Conservation (phyloP, 2,888 invertebrate genomes). For the Corbicula japonica region DNA sequence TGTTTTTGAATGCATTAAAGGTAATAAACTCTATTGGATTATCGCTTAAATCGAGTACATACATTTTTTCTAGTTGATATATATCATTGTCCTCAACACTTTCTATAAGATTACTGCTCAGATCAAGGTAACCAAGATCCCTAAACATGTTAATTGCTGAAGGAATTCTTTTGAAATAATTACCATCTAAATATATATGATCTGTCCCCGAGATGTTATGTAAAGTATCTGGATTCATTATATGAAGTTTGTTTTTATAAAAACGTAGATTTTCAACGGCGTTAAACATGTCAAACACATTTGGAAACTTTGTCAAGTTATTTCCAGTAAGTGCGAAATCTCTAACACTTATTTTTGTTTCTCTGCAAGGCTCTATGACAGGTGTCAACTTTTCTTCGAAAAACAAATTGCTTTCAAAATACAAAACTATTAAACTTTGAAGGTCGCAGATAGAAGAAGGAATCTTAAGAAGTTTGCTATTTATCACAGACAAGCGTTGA, state of each 20-base stretch:
- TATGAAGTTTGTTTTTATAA: neutral
- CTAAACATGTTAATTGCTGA: neutral
- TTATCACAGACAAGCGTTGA: neutral
- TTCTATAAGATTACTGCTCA: neutral
- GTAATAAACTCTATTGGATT: neutral
- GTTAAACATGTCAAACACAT: neutral
- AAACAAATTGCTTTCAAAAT: no score
- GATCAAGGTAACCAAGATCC: neutral
- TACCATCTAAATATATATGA: neutral
- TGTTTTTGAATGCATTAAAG: neutral
- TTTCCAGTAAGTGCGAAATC: neutral
- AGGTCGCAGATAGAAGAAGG: neutral
- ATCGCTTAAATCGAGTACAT: neutral
- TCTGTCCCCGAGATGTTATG: neutral
- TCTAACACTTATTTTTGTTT: neutral
- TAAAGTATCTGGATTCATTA: neutral
- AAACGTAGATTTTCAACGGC: slow-evolving; percentile 1
- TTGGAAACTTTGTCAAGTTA: neutral
- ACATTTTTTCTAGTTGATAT: neutral
- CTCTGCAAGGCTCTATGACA: neutral
- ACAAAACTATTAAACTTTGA: neutral
- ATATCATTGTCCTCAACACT: neutral
- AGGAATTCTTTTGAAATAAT: neutral
- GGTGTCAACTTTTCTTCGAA: neutral
- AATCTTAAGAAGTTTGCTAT: neutral